Conservation (phyloP, 1,140 invertebrate genomes). For the Penaeus chinensis region DNA sequence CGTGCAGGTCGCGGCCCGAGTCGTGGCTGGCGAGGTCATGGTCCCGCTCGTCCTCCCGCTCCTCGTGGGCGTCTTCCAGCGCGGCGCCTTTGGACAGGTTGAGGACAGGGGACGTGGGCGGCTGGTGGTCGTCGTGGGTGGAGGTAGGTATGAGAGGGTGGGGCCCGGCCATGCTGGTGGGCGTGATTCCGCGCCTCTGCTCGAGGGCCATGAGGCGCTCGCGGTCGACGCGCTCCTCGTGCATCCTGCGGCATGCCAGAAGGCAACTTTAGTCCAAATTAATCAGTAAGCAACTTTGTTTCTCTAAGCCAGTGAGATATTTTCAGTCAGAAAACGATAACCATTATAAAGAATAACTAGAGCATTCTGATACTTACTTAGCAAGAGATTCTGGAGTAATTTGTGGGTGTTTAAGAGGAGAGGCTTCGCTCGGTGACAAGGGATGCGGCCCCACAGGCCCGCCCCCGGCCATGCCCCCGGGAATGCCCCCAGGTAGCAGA, state of each 20-base stretch:
- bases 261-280: neutral
- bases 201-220: slow-evolving; percentile 58
- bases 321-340: neutral
- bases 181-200: slow-evolving; percentile 52
- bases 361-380: slow-evolving; percentile 37
- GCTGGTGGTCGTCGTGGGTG: slow-evolving; percentile 55
- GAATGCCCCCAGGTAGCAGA: slow-evolving; percentile 59
- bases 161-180: slow-evolving; percentile 49
- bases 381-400: slow-evolving; percentile 61
- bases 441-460: slow-evolving; percentile 54
- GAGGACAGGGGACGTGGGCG: slow-evolving; percentile 57
- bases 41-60: slow-evolving; percentile 49
- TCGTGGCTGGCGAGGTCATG: slow-evolving; percentile 54
- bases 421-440: slow-evolving; percentile 57
- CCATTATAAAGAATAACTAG: neutral
- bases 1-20: slow-evolving; percentile 56
- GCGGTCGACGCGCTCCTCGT: slow-evolving; percentile 61
- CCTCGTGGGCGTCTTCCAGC: slow-evolving; percentile 39
- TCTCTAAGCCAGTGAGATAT: neutral
- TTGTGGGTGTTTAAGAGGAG: slow-evolving; percentile 59
- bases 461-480: slow-evolving; percentile 56
- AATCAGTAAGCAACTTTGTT: neutral
- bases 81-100: slow-evolving; percentile 55
- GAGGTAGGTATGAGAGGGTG: slow-evolving; percentile 37
- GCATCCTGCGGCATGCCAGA: slow-evolving; percentile 41